Evolutionary conservation across 2,888 invertebrate genomes (phyloP), one percentile per base, ranked within the genome.

Genomic region (Seira sanloemensis): DNA sequence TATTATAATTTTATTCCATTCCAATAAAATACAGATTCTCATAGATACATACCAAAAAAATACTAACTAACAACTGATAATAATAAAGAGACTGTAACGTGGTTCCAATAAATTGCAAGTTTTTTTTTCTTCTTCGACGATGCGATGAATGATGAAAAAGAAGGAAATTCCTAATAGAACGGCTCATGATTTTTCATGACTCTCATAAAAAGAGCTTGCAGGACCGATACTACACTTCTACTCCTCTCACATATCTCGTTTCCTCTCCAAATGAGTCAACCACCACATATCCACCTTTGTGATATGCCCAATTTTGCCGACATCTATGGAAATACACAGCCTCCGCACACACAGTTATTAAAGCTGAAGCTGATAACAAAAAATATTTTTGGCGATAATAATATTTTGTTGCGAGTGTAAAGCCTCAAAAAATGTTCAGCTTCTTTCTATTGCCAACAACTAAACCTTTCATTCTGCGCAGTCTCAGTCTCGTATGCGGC

Each of bases 211-310:
- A 37, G 37, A 7, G 37, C 37, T 4, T 37, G 12, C 37, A 12
- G 5, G 37, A 37, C 12, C 37, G 37, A 37, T 37, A 37, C 37
- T 12, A 37, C 12, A 65, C 27, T 74, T 27, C 21, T 67, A 18
- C 18, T 50, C n/a, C 68, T 77, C 54, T 18, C 37, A 37, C 37
- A 37, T 37, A 37, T 4, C 12, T 21, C 71, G 9, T 19, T 71
- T 78, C 58, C 72, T 54, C 71, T 27, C 66, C 58, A 58, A 71
- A 71, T 65, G 71, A 21, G 27, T 62, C 58, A 27, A 37, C n/a
- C 16, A 78, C n/a, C n/a, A n/a, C n/a, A n/a, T n/a, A n/a, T n/a
- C n/a, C 71, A 27, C 46, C 19, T 76, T 67, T 76, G 50, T 23
- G 37, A 37, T 37, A 37, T 37, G 37, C 37, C 37, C 12, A 37